Evolutionary conservation across 2,113 vertebrate species (phyloP).

Genomic region (Saimiri boliviensis): DNA sequence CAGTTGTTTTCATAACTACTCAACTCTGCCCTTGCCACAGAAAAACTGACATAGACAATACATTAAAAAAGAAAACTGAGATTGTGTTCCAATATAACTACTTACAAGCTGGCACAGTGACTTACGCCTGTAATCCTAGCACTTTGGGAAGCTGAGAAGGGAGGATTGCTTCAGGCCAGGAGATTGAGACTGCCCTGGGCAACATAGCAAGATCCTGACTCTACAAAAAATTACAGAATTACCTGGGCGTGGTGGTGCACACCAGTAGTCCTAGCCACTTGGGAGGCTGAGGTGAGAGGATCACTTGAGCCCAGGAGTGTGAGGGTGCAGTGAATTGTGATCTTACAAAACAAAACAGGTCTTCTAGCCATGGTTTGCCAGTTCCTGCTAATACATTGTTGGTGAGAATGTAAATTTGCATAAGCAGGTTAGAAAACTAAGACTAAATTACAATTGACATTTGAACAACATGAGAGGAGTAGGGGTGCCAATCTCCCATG

Average conservation of each 20-base stretch:
- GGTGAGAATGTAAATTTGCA: neutral
- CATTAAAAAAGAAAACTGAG: neutral
- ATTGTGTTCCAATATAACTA: neutral
- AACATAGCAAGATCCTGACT: neutral
- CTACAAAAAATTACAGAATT: too few relatives aligned
- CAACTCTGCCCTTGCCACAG: neutral
- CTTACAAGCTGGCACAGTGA: neutral
- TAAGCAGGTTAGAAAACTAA: neutral
- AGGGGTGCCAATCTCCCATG: neutral
- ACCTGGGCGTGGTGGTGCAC: too few relatives aligned
- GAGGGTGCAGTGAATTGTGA: too few relatives aligned
- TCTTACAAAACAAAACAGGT: neutral
- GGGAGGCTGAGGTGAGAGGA: too few relatives aligned
- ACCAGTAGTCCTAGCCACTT: too few relatives aligned
- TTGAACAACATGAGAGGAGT: neutral
- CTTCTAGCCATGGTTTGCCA: neutral
- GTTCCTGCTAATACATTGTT: neutral
- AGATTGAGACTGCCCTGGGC: too few relatives aligned
- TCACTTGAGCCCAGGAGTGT: too few relatives aligned
- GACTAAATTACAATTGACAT: neutral
- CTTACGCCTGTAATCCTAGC: too few relatives aligned
- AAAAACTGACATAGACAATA: neutral
- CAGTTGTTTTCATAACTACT: neutral
- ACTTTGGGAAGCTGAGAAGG: too few relatives aligned
- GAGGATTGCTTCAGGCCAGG: too few relatives aligned